Percentiles rank a stretch among this genome's conserved stretches.
These are phyloP conservation scores for Nowickia ferox DNA, from an alignment of 2,888 invertebrate genomes.

Conservation along the genomic window DNA sequence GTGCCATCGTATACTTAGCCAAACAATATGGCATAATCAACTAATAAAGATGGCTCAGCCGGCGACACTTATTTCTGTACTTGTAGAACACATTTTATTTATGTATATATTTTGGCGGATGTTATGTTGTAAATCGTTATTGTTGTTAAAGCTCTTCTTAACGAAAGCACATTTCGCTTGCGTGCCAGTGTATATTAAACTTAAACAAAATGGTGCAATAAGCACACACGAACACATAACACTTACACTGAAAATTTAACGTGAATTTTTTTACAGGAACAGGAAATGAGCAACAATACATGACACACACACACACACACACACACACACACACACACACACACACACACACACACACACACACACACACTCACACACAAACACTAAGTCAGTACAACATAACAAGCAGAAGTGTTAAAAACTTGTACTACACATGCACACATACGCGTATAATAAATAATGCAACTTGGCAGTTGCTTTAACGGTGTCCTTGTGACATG, in stretches of 20 bases:
- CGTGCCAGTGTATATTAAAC: not conserved
- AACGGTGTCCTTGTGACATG: constrained; percentile 56
- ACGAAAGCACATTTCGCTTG: constrained; percentile 25
- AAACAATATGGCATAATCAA: not conserved
- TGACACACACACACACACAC: not conserved
- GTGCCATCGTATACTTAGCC: not conserved
- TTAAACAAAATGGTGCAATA: not conserved
- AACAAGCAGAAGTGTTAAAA: not conserved
- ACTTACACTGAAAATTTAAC: constrained; percentile 24
- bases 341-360: too few relatives aligned
- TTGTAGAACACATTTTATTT: constrained; percentile 11
- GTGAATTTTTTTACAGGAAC: constrained; percentile 53
- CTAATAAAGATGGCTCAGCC: not conserved
- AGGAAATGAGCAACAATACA: constrained; percentile 62
- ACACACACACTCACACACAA: too few relatives aligned
- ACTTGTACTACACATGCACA: not conserved
- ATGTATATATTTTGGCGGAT: constrained; percentile 41
- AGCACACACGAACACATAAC: not conserved
- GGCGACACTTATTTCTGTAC: not conserved
- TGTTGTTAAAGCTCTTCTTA: not conserved
- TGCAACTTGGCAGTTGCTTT: constrained; percentile 48
- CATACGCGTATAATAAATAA: constrained; percentile 10
- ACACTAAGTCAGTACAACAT: not conserved
- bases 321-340: not conserved
- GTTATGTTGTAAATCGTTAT: constrained; percentile 29